Evolutionary conservation across 30 jellyfish, hydroid and myxozoan species (phyloP).

Genomic region (Clytia hemisphaerica): DNA sequence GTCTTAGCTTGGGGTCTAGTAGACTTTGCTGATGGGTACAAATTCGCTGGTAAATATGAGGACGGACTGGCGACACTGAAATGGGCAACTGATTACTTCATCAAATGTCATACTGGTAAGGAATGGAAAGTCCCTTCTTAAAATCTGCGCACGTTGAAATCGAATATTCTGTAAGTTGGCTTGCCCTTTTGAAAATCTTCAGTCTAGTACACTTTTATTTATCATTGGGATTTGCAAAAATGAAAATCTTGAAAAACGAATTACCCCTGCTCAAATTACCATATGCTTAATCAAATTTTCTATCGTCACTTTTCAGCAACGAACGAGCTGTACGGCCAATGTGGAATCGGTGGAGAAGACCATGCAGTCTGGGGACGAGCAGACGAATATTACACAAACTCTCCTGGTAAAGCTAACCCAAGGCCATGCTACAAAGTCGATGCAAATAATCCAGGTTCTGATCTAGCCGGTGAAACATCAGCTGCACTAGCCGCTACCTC

Average conservation of each 20-base stretch:
- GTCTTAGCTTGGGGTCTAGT: conserved; percentile 73
- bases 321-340: conserved; percentile 53
- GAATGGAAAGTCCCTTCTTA: no score
- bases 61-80: conserved; percentile 49
- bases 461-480: conserved; percentile 59
- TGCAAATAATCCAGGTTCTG: conserved; percentile 58
- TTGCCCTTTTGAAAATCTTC: neutral
- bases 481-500: conserved; percentile 76
- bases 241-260: no score
- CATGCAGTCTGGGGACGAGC: conserved; percentile 79
- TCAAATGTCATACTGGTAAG: conserved; percentile 68
- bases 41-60: conserved; percentile 49
- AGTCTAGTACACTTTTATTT: neutral
- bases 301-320: no score
- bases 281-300: no score
- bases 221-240: no score
- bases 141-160: neutral
- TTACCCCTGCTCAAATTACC: no score
- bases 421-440: conserved; percentile 37
- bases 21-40: conserved; percentile 47
- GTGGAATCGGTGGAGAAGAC: conserved; percentile 56
- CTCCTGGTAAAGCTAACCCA: conserved; percentile 15
- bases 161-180: neutral
- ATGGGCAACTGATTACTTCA: conserved; percentile 81
- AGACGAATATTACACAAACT: no score